Conservation (phyloP, 2,888 invertebrate species). For the Nemoura dubitans region DNA sequence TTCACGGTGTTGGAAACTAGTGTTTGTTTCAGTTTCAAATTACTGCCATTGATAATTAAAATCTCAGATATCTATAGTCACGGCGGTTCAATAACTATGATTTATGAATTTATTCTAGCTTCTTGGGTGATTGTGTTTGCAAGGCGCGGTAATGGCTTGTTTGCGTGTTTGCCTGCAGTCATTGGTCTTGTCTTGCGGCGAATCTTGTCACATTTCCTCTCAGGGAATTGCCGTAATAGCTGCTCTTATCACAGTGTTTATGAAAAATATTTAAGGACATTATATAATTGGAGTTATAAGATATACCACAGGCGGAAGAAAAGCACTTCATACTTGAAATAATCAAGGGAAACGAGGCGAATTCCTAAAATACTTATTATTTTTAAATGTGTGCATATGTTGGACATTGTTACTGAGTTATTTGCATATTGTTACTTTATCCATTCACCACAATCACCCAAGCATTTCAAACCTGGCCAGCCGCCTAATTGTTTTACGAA, state of each 20-base stretch:
- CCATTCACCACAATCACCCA: too few species aligned
- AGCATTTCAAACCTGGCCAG: too few species aligned
- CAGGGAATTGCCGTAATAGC: constrained; percentile 32
- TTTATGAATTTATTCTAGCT: constrained; percentile 3
- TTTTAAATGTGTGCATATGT: too few species aligned
- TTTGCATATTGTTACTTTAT: too few species aligned
- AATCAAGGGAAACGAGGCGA: too few species aligned
- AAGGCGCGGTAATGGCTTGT: background rate
- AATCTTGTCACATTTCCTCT: constrained; percentile 44
- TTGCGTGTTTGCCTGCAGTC: constrained; percentile 19
- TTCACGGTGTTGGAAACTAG: background rate
- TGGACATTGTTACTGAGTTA: too few species aligned
- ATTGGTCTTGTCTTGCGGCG: constrained; percentile 14
- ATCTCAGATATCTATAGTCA: background rate
- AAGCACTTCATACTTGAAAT: background rate
- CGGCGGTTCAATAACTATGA: background rate
- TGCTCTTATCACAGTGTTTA: constrained; percentile 31
- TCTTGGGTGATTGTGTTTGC: constrained; percentile 21
- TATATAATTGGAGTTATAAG: constrained; percentile 29
- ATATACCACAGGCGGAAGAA: background rate
- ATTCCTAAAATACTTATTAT: too few species aligned
- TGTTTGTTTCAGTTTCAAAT: background rate
- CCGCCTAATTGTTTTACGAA: too few species aligned
- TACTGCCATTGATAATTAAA: constrained; percentile 19
- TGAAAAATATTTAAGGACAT: constrained; percentile 20